These are phyloP conservation scores for Tinea trinotella DNA, from an alignment of 2,888 invertebrate genomes.

Conservation along the genomic window DNA sequence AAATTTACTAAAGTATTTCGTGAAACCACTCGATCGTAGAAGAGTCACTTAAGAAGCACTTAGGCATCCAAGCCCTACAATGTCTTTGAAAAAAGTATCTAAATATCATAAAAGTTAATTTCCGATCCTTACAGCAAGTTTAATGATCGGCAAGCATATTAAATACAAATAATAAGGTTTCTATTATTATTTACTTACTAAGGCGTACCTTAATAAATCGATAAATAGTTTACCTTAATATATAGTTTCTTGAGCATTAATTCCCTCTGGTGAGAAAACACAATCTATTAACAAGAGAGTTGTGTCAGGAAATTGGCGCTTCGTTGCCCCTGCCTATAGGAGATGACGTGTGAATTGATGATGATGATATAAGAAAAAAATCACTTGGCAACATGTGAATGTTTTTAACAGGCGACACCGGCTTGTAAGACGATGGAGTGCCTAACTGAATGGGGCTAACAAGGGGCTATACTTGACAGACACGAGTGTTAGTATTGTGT, in stretches of 20 bases:
- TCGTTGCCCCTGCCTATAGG: too few species aligned
- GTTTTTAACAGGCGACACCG: background rate
- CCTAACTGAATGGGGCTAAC: background rate
- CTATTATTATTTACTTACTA: background rate
- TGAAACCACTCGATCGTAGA: conserved; percentile 8
- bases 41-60: background rate
- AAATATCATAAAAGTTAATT: too few species aligned
- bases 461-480: background rate
- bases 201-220: background rate
- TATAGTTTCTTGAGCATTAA: background rate
- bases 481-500: background rate
- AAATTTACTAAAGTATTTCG: conserved; percentile 3
- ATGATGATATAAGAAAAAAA: background rate
- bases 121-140: too few species aligned
- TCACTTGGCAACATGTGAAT: background rate
- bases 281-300: too few species aligned
- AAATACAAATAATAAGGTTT: too few species aligned
- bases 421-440: background rate
- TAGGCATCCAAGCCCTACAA: background rate
- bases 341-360: too few species aligned
- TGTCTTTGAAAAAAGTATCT: background rate
- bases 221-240: too few species aligned
- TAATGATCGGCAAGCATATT: too few species aligned
- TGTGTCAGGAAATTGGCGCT: too few species aligned
- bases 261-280: too few species aligned